Evolutionary conservation across 2,888 invertebrate genomes (phyloP).

Genomic region (Acheta domesticus): DNA sequence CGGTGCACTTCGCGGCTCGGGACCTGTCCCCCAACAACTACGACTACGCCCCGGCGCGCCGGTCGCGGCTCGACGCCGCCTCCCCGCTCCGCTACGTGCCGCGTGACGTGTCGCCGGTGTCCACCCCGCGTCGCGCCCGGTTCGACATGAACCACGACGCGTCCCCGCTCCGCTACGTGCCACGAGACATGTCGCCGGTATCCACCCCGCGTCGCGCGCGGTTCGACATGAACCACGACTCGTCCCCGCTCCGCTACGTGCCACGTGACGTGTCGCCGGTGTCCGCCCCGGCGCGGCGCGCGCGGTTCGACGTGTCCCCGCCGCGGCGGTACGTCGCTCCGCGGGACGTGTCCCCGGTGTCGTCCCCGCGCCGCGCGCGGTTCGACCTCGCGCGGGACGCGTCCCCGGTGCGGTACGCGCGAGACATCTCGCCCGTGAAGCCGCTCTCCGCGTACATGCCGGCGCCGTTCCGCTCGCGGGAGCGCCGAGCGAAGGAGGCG

Average conservation of each 20-base stretch:
- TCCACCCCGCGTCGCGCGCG: not conserved
- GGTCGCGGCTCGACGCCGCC: not conserved
- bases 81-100: not conserved
- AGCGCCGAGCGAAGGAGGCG: not conserved
- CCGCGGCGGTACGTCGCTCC: not conserved
- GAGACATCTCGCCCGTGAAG: not conserved
- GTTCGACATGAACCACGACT: not conserved
- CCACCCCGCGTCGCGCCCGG: not conserved
- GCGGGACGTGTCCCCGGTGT: not conserved
- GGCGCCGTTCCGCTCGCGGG: not conserved
- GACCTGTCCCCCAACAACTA: not conserved
- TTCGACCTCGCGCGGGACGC: not conserved
- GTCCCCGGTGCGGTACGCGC: not conserved
- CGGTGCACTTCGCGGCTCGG: not conserved
- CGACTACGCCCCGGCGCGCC: not conserved
- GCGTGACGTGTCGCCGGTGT: not conserved
- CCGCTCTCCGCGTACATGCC: not conserved
- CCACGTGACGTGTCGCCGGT: not conserved
- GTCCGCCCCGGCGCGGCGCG: not conserved
- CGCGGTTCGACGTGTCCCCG: not conserved
- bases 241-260: not conserved
- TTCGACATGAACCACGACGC: not conserved
- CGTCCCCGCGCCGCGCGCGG: not conserved
- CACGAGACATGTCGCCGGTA: not conserved
- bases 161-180: not conserved